Conservation (phyloP, 2,888 invertebrate species). For the Drosophila paucipuncta region DNA sequence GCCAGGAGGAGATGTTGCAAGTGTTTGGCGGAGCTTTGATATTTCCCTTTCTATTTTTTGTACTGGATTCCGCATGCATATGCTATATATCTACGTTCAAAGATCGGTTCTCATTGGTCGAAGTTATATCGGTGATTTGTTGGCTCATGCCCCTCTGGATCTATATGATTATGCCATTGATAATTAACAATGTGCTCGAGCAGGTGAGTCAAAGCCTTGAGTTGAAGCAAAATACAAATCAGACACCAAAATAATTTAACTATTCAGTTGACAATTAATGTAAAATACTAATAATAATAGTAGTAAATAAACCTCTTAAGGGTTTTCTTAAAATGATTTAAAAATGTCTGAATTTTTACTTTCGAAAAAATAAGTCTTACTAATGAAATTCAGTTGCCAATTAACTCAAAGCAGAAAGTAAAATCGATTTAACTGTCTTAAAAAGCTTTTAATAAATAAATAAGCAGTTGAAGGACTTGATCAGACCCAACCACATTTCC, state of each 20-base stretch:
- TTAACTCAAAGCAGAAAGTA: background rate
- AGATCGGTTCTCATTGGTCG: conserved; percentile 24
- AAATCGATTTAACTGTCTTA: background rate
- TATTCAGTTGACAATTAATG: background rate
- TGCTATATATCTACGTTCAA: conserved; percentile 24
- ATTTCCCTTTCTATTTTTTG: conserved; percentile 17
- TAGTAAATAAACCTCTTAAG: background rate
- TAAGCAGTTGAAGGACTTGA: background rate
- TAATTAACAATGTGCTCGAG: conserved; percentile 24
- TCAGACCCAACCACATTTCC: background rate
- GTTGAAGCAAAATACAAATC: background rate
- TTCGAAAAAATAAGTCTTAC: background rate
- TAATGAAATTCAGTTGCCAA: background rate
- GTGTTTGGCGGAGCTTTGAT: conserved; percentile 35
- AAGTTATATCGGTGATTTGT: conserved; percentile 1
- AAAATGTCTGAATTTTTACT: background rate
- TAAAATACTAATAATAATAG: background rate
- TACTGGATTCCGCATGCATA: conserved; percentile 27
- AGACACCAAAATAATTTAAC: background rate
- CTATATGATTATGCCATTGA: conserved; percentile 39
- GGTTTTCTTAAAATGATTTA: background rate
- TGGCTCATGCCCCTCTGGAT: conserved; percentile 32
- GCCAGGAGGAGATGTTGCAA: conserved; percentile 26
- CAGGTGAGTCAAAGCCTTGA: conserved; percentile 36
- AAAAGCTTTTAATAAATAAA: background rate